Base-by-base conservation (phyloP, 2,888 invertebrate genomes). In the Himalopsyche japonica region DNA sequence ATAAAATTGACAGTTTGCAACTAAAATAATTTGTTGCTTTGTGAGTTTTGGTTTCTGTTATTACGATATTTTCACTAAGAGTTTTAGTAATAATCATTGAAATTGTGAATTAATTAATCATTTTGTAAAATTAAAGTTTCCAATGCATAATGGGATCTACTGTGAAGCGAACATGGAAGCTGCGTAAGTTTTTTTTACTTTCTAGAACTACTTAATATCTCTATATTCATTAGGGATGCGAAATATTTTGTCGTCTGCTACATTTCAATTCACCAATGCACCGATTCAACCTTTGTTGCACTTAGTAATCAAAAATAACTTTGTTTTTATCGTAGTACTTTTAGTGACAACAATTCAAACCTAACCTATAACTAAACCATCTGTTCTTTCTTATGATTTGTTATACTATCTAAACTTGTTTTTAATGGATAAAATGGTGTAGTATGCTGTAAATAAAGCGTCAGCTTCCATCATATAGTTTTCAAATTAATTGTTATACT, bases 131-230 rank as follows among this genome's bases (percentile, higher is more conserved):
- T n/a, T 70, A 64, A 47, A 43, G 30, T 20, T 80, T 81, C 79
- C 43, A 83, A 83, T 83, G 83, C 81, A 80, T 76, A 49, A 85
- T 85, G 85, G 85, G 83, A 47, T 85, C 85, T 8, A 48, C 81
- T n/a, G 81, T 80, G 18, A 85, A 85, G 91, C 93, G 95, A 93
- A 95, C 96, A 92, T 96, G 96, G 96, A 96, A 95, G 93, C 93
- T 96, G 88, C 96, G 96, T 96, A 93, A 93, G 96, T 95, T 88
- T 86, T 80, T n/a, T 82, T 82, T 82, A 47, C 32, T 64, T 82
- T 37, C 57, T 57, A 57, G 57, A 57, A 57, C 10, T 57, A 7
- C n/a, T 24, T 57, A 20, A 57, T 24, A 8, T 20, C 20, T 20
- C n/a, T 57, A 20, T 20, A 20, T 57, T 57, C 57, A 57, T 43